Evolutionary conservation across 2,888 invertebrate species (phyloP).

Genomic region (Gymnosoma rotundatum): DNA sequence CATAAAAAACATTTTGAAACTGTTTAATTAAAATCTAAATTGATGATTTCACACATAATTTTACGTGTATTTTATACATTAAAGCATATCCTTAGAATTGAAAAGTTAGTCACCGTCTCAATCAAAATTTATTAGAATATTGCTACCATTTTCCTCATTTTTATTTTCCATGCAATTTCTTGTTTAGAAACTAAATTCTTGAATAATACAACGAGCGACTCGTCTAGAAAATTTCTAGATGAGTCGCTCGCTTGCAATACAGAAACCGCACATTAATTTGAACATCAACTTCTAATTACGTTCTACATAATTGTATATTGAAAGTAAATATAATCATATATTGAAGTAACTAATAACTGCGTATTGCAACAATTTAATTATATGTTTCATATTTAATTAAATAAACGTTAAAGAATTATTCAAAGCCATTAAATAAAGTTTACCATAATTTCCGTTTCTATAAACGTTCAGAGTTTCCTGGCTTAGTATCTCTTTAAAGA

Average conservation of each 20-base stretch:
- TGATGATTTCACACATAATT: too few relatives aligned
- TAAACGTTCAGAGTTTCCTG: not conserved
- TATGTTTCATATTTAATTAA: slow-evolving; percentile 49
- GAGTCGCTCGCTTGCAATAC: too few relatives aligned
- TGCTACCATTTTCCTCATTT: too few relatives aligned
- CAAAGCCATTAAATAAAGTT: slow-evolving; percentile 50
- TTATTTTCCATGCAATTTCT: not conserved
- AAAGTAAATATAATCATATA: slow-evolving; percentile 11
- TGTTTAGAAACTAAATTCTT: not conserved
- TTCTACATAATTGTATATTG: not conserved
- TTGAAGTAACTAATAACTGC: slow-evolving; percentile 31
- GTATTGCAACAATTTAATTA: slow-evolving; percentile 49
- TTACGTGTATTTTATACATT: too few relatives aligned
- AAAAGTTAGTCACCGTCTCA: too few relatives aligned
- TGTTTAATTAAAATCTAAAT: too few relatives aligned
- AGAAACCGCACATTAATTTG: not conserved
- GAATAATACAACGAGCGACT: not conserved
- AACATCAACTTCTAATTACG: not conserved
- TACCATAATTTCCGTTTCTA: slow-evolving; percentile 43
- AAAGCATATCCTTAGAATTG: too few relatives aligned
- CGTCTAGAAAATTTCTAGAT: too few relatives aligned
- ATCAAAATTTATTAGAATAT: too few relatives aligned
- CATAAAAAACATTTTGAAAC: too few relatives aligned
- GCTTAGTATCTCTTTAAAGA: not conserved
- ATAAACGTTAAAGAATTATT: slow-evolving; percentile 51